phyloP scores from a whole-genome alignment of 2,888 invertebrate genomes.

The Saturnia pavonia region DNA sequence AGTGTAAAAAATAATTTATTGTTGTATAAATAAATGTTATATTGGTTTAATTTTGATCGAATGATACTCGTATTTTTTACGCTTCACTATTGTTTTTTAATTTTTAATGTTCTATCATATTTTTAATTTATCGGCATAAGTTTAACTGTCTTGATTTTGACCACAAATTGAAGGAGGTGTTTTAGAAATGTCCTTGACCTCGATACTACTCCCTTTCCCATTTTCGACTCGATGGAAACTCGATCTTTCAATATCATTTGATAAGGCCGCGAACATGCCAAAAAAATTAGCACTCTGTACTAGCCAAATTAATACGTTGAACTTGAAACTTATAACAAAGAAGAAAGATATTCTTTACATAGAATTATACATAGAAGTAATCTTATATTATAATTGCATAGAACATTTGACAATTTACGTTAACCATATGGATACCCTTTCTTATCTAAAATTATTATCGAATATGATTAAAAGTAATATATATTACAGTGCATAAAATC shows the following conservation, averaged over 20 bases:
- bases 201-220: not conserved
- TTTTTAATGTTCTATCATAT: not conserved
- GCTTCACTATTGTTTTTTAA: not conserved
- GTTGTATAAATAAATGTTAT: too few relatives aligned
- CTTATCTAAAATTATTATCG: not conserved
- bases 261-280: slow-evolving; percentile 1
- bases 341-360: not conserved
- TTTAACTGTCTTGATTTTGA: not conserved
- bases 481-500: not conserved
- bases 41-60: too few relatives aligned
- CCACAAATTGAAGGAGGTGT: not conserved
- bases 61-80: not conserved
- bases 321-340: not conserved
- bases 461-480: not conserved
- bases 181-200: slow-evolving; percentile 9
- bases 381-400: too few relatives aligned
- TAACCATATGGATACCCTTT: too few relatives aligned
- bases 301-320: not conserved
- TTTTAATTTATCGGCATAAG: not conserved
- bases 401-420: too few relatives aligned
- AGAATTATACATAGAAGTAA: not conserved
- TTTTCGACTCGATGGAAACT: slow-evolving; percentile 1
- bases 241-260: not conserved
- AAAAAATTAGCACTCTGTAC: not conserved
- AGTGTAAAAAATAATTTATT: too few relatives aligned